Evolutionary conservation across 2,113 vertebrate species (phyloP).

Genomic region (Corythornis madagascariensis): DNA sequence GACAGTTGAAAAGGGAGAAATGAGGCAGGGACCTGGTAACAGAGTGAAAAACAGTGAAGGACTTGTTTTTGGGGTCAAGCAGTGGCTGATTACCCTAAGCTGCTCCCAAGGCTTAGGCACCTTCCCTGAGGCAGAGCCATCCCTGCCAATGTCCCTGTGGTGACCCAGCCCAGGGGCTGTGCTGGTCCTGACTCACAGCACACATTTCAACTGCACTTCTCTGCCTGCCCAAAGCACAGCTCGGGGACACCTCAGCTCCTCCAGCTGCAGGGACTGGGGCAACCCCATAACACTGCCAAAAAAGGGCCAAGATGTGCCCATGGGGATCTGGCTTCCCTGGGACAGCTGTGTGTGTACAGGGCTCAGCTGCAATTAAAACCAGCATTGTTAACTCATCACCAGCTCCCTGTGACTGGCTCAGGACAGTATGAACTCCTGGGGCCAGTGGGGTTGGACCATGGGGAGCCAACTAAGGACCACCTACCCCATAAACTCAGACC

Average conservation of each 20-base stretch:
- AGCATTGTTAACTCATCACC: accelerated
- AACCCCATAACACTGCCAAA: not conserved
- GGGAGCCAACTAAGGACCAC: too few relatives aligned
- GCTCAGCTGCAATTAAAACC: not conserved
- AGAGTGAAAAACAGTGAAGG: not conserved
- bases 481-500: not conserved
- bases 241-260: accelerated
- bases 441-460: accelerated
- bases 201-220: not conserved
- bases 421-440: not conserved
- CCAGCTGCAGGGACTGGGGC: not conserved
- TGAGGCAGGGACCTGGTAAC: not conserved
- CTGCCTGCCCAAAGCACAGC: not conserved
- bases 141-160: not conserved
- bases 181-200: not conserved
- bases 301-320: not conserved
- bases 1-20: not conserved
- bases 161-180: not conserved
- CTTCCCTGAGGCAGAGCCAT: not conserved
- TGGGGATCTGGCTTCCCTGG: not conserved
- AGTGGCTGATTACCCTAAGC: not conserved
- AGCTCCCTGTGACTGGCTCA: not conserved
- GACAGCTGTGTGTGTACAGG: not conserved
- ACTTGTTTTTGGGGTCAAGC: not conserved
- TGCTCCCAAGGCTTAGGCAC: not conserved